phyloP scores from a whole-genome alignment of 2,797 vertebrate genomes.

The Tympanoctomys barrerae region DNA sequence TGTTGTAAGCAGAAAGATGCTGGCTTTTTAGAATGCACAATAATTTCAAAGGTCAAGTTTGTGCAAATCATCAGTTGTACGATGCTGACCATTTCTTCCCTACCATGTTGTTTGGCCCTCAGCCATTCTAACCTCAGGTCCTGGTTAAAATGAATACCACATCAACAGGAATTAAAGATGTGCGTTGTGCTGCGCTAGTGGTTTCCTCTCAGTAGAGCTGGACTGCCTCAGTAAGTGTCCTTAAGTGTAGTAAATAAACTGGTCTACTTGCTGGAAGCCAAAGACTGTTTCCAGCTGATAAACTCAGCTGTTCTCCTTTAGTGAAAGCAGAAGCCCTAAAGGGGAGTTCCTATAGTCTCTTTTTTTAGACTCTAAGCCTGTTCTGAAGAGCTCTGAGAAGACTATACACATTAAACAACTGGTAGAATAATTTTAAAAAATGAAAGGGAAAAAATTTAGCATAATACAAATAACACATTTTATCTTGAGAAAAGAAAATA shows the following conservation, averaged over 20 bases:
- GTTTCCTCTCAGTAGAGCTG: slow-evolving; percentile 45
- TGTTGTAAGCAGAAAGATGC: background rate
- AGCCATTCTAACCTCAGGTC: background rate
- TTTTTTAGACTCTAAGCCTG: slow-evolving; percentile 40
- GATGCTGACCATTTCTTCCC: background rate
- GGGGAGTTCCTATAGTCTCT: background rate
- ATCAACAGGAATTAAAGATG: background rate
- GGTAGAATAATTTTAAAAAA: slow-evolving; percentile 60
- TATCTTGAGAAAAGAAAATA: background rate
- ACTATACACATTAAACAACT: slow-evolving; percentile 65
- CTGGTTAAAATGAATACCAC: background rate
- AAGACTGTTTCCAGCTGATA: slow-evolving; percentile 76
- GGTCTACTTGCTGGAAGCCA: slow-evolving; percentile 59
- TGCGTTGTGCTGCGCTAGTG: background rate
- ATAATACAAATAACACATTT: slow-evolving; percentile 41
- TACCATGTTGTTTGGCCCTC: background rate
- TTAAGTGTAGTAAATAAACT: slow-evolving; percentile 56
- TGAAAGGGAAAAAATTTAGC: slow-evolving; percentile 26
- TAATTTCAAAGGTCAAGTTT: slow-evolving; percentile 55
- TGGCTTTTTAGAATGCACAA: slow-evolving; percentile 42
- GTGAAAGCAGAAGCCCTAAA: slow-evolving; percentile 54
- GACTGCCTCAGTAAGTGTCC: slow-evolving; percentile 25
- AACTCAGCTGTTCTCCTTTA: slow-evolving; percentile 68
- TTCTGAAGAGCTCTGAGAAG: slow-evolving; percentile 50
- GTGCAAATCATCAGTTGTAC: slow-evolving; percentile 47